These are phyloP conservation scores for Poliocrania exsul DNA, from an alignment of 2,797 vertebrate genomes.

Conservation along the genomic window DNA sequence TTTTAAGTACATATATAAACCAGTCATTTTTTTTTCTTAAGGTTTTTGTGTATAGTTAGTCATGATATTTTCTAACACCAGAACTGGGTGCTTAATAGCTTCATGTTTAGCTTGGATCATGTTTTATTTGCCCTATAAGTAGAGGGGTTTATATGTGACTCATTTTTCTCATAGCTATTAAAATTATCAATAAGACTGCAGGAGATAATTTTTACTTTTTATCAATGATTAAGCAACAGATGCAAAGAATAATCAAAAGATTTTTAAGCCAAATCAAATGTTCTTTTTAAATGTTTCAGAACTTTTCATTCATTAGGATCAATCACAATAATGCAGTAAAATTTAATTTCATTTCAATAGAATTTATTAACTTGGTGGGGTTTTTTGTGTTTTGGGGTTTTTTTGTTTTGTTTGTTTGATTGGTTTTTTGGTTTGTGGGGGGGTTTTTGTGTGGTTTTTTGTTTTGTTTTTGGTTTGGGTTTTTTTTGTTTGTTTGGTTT, in stretches of 20 bases:
- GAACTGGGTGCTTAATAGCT: background rate
- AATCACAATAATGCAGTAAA: background rate
- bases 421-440: too few species aligned
- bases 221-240: background rate
- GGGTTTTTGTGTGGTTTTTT: fast-evolving
- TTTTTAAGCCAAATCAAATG: background rate
- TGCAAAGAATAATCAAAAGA: background rate
- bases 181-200: background rate
- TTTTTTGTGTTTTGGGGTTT: too few species aligned
- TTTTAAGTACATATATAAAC: background rate
- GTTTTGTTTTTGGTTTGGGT: too few species aligned
- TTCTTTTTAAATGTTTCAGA: background rate
- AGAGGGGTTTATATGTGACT: background rate
- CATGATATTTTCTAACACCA: background rate
- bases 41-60: background rate
- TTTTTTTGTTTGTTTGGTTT: background rate
- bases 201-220: background rate
- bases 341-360: background rate
- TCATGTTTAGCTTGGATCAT: background rate
- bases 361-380: background rate
- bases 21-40: fast-evolving
- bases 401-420: background rate
- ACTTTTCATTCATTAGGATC: background rate
- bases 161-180: background rate
- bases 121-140: background rate